phyloP scores from a whole-genome alignment of 2,797 vertebrate genomes.

The Mus spretus region DNA sequence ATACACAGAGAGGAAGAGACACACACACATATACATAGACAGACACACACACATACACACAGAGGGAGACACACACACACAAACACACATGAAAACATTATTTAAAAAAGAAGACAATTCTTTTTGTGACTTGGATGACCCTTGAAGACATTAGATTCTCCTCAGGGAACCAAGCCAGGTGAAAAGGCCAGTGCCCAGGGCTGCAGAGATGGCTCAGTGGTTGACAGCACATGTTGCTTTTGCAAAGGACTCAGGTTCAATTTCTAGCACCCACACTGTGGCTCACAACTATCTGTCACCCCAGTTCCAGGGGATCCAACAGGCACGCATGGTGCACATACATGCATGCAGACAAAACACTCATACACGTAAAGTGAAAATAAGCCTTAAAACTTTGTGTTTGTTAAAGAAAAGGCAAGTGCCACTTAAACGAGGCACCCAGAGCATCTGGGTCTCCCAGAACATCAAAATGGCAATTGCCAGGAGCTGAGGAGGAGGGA shows the following conservation, averaged over 20 bases:
- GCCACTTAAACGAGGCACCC: background rate
- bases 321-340: background rate
- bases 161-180: background rate
- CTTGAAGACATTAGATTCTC: background rate
- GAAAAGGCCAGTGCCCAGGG: background rate
- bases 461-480: background rate
- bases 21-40: too few relatives aligned
- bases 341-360: background rate
- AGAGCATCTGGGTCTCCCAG: background rate
- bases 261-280: background rate
- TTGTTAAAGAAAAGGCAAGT: slow-evolving; percentile 8
- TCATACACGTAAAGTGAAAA: background rate
- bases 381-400: background rate
- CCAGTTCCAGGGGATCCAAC: too few relatives aligned
- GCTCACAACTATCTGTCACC: background rate
- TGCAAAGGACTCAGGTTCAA: background rate
- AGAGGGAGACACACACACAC: background rate
- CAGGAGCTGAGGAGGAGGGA: background rate
- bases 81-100: background rate
- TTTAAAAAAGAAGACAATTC: background rate
- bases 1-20: too few relatives aligned
- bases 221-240: background rate
- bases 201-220: background rate
- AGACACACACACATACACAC: too few relatives aligned
- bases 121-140: background rate